Base-by-base conservation (phyloP, 2,113 vertebrate species). In the Paracanthobrama guichenoti region DNA sequence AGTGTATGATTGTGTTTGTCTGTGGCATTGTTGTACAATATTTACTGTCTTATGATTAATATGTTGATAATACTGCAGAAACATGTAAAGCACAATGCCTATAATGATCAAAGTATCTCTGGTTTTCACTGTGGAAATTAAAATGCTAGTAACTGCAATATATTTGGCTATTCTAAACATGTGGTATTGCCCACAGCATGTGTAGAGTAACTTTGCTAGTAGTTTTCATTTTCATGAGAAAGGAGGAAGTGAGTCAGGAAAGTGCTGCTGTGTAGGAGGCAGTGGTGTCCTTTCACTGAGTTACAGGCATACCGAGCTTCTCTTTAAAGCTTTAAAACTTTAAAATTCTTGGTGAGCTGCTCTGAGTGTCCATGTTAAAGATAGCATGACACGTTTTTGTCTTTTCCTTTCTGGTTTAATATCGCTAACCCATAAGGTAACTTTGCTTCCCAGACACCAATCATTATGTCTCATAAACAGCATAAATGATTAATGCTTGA, bases 181-280 rank as follows among this genome's bases (percentile, higher is more conserved):
- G 20, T 16, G 24, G 53, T 39, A 77, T 59, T 77, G 11, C 31
- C 75, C 53, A 22, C 7, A 55, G 55, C 42, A 73, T 83, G 7
- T 62, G 77, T 46, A 57, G 39, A 24, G 42, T n/a, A 62, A 13
- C 39, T 59, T 26, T 46, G 35, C 57, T n/a, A 28, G 14, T 18
- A 26, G n/a, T 46, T 87, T 78, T 85, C 31, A 42, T 79, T 79
- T 73, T 48, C n/a, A 66, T 74, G 10, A 44, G 55, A 71, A 42
- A 85, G 24, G 39, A 55, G 64, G 83, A 87, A 85, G 86, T 85
- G 74, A 87, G 73, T 83, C 83, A 82, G 3, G 57, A 79, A 78
- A 69, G 62, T 12, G 20, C 46, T 46, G 14, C 57, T 76, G 39
- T 78, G 82, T 60, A 67, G 60, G 69, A 80, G 79, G 35, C 39